Percentiles rank a stretch among this genome's conserved stretches.
Conservation (phyloP, 2,113 vertebrate species). For the Brevimyrus niger region DNA sequence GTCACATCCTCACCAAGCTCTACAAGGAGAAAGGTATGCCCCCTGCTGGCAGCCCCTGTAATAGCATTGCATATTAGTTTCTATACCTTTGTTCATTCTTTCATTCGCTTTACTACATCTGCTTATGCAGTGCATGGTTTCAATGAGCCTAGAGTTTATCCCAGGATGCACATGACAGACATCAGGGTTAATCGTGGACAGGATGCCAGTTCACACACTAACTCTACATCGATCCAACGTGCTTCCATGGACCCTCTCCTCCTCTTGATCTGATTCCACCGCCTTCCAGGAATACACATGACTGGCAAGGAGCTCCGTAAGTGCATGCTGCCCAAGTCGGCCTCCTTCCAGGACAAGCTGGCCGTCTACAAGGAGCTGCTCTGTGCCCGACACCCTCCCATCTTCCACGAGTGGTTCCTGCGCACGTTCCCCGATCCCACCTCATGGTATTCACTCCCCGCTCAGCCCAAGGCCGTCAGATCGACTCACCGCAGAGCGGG, state of each 20-base stretch:
- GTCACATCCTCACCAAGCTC: slow-evolving; percentile 89
- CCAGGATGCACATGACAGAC: neutral
- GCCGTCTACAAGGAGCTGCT: slow-evolving; percentile 82
- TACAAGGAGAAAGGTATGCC: slow-evolving; percentile 89
- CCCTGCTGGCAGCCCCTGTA: neutral
- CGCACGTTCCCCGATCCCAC: slow-evolving; percentile 92
- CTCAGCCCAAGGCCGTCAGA: neutral
- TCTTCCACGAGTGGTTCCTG: slow-evolving; percentile 96
- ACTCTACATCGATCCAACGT: neutral
- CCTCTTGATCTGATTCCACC: neutral
- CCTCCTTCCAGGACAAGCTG: slow-evolving; percentile 80
- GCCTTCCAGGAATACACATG: slow-evolving; percentile 73
- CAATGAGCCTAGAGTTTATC: neutral
- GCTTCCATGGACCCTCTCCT: neutral
- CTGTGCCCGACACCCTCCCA: slow-evolving; percentile 80
- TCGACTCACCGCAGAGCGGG: neutral
- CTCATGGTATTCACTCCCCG: slow-evolving; percentile 70
- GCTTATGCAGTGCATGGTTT: neutral
- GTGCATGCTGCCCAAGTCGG: slow-evolving; percentile 81
- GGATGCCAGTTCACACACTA: neutral
- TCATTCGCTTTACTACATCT: neutral
- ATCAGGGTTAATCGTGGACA: neutral
- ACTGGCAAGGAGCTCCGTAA: slow-evolving; percentile 88
- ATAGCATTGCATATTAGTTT: neutral
- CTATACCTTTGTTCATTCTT: neutral